Base-by-base conservation (phyloP, 2,797 vertebrate species). In the Sebastes hubbsi region DNA sequence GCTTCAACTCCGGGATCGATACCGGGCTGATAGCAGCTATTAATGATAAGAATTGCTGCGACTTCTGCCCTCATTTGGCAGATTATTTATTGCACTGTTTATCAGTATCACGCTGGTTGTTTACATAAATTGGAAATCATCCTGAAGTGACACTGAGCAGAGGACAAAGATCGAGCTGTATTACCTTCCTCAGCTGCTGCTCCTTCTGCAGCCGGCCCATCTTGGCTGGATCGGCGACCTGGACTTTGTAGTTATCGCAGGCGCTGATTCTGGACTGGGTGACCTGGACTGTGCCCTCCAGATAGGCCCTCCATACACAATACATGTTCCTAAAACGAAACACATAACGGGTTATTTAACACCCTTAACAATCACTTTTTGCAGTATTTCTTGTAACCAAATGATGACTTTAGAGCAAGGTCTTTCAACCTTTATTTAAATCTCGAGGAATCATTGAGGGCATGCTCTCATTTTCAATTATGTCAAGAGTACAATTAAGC, bases 111-210 rank as follows among this genome's bases (percentile, higher is more conserved):
- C 42, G 27, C 42, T 14, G n/a, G n/a, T 12, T 20, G 59, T 29
- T 34, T 52, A 68, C 3, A 32, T 6, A 2, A 2, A 69, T 1
- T 72, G 62, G 46, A 75, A 32, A 34, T 27, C 4, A 38, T 38
- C 61, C 16, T 32, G 13, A 56, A 12, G 10, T 49, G 22, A 67
- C 29, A 65, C 18, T 20, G 49, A 76, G 1, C 14, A 20, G 14
- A 67, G 52, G 76, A 36, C 12, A 20, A 54, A 29, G 68, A 36
- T 25, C 55, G 36, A 62, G 4, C 27, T 12, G 10, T 18, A 13
- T 78, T 92, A 99, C 98, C 98, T 97, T 98, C 89, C 97, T 98
- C 73, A 99, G 94, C 83, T 99, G 98, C 89, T 98, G 97, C n/a
- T 99, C 98, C 94, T 99, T 99, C 88, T 98, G 97, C 80, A 97